Base-by-base conservation (phyloP, 2,888 invertebrate genomes). In the Geotrupes spiniger region DNA sequence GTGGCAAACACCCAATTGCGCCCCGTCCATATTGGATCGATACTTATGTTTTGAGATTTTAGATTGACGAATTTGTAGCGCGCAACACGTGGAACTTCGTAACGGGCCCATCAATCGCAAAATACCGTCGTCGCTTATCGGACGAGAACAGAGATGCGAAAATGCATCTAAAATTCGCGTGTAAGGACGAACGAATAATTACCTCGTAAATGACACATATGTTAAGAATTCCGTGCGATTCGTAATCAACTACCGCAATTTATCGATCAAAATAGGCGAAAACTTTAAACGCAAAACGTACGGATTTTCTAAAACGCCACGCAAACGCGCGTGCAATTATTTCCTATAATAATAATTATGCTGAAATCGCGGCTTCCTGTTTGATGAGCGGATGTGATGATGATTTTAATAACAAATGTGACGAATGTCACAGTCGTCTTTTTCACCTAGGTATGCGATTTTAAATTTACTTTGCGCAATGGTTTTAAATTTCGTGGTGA, bases 81-180 rank as follows among this genome's bases (percentile, higher is more conserved):
- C 61, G 61, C 63, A 62, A 63, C 65, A 65, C 64, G 66, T 66
- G 66, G 64, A 33, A 3, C 21, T 4, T 21, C 21, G 21, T n/a
- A n/a, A n/a, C n/a, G 29, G 29, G 12, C 29, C 10, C 29, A 11
- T 1, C 1, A 10, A 11, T 26, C n/a, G 10, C 11, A 12, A 29
- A 12, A 1, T 11, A 29, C 29, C 29, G 10, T 29, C 5, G 10
- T 11, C 10, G 10, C 11, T 5, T 11, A 6, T 29, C 29, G 10
- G 12, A 29, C 29, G 12, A 29, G 9, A 26, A n/a, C 27, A 29
- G 12, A 29, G 5, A 2, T n/a, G n/a, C n/a, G n/a, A n/a, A 28
- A 29, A 29, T 11, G 12, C 10, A 29, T 29, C 4, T 11, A 29
- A 29, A 10, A 29, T 11, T 29, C 29, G 8, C 10, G 12, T 4